phyloP scores from a whole-genome alignment of 2,888 invertebrate species.

The Ligdia adustata region DNA sequence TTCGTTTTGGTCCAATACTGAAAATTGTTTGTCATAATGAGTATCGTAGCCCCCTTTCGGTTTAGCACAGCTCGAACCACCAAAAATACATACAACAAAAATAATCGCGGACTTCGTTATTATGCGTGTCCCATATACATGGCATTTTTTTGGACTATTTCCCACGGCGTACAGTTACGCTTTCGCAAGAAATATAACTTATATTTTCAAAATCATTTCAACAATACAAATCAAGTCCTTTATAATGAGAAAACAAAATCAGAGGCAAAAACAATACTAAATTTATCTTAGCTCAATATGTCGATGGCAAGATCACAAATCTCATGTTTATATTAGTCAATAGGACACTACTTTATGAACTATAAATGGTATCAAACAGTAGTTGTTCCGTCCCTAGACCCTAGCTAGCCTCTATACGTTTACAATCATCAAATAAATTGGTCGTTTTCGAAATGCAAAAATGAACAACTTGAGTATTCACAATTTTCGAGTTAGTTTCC shows the following conservation, averaged over 20 bases:
- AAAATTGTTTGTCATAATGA: too few relatives aligned
- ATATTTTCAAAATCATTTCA: background rate
- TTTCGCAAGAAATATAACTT: constrained; percentile 4
- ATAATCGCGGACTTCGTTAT: constrained; percentile 41
- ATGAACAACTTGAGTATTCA: constrained; percentile 44
- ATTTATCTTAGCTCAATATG: constrained; percentile 38
- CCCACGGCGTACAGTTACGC: constrained; percentile 33
- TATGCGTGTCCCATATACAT: constrained; percentile 49
- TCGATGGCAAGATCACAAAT: constrained; percentile 61
- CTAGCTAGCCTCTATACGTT: constrained; percentile 26
- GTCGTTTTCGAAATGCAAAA: constrained; percentile 41
- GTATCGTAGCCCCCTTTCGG: too few relatives aligned
- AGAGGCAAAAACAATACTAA: constrained; percentile 43
- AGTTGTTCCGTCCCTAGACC: constrained; percentile 28
- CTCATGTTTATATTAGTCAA: constrained; percentile 27
- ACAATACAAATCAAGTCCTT: constrained; percentile 7
- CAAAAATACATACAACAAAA: too few relatives aligned
- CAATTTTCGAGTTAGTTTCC: constrained; percentile 38
- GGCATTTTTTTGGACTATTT: constrained; percentile 45
- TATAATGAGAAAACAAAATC: constrained; percentile 23
- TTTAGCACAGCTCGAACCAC: too few relatives aligned
- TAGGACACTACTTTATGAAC: background rate
- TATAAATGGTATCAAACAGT: constrained; percentile 3
- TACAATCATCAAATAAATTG: constrained; percentile 19
- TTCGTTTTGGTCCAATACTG: too few relatives aligned